Conservation (phyloP, 2,797 vertebrate genomes). For the Hypotaenidia philippensis region DNA sequence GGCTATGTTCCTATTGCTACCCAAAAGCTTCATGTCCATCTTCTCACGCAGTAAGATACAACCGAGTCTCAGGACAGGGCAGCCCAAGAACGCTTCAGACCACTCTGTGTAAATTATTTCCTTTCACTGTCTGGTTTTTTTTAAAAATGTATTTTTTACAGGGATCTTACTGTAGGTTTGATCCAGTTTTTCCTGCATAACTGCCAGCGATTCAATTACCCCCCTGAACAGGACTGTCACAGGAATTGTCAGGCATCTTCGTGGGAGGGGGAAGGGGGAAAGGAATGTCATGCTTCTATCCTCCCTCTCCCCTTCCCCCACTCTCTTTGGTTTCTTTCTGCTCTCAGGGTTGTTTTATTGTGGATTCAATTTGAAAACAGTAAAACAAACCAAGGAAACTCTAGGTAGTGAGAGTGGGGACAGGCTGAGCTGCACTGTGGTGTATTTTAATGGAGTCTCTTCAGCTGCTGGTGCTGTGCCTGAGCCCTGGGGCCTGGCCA, state of each 20-base stretch:
- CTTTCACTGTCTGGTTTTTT: background rate
- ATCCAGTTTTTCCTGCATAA: slow-evolving; percentile 9
- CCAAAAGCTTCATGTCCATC: background rate
- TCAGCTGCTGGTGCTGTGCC: background rate
- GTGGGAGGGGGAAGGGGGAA: too few species aligned
- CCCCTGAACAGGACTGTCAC: background rate
- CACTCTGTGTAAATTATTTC: background rate
- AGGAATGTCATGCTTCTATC: background rate
- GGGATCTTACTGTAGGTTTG: background rate
- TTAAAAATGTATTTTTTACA: background rate
- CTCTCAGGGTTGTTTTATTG: background rate
- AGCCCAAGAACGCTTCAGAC: background rate
- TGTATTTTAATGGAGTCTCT: background rate
- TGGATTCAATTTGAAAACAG: background rate
- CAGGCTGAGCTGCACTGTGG: background rate
- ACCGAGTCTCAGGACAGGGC: background rate
- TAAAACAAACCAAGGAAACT: background rate
- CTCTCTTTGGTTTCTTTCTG: background rate
- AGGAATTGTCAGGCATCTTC: background rate
- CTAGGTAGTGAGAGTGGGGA: background rate
- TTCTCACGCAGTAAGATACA: too few species aligned
- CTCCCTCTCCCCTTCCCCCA: background rate
- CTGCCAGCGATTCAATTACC: slow-evolving; percentile 60
- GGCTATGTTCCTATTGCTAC: background rate
- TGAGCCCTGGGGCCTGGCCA: fast-evolving